These are phyloP conservation scores for Lutra lutra DNA, from an alignment of 2,797 vertebrate genomes.

Conservation along the genomic window DNA sequence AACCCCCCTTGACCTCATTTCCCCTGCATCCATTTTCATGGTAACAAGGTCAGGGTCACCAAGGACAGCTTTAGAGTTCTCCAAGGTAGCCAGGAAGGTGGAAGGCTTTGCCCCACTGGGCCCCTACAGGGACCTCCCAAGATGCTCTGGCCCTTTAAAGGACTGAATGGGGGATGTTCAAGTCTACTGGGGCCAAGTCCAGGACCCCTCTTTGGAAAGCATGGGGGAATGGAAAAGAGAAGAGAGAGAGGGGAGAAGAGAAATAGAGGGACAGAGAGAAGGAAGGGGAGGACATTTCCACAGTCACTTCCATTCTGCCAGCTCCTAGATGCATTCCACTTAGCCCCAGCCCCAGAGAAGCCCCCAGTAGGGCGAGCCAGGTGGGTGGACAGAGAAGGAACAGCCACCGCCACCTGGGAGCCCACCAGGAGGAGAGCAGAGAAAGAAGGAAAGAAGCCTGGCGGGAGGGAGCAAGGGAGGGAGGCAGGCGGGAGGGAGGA, in stretches of 20 bases:
- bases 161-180: not conserved
- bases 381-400: slow-evolving; percentile 63
- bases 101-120: not conserved
- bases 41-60: slow-evolving; percentile 57
- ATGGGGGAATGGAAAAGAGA: not conserved
- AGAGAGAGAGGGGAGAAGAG: slow-evolving; percentile 70
- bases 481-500: slow-evolving; percentile 73
- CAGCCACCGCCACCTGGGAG: slow-evolving; percentile 81
- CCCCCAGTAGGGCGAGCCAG: slow-evolving; percentile 46
- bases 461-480: slow-evolving; percentile 73
- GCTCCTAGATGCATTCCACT: not conserved
- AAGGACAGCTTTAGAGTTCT: not conserved
- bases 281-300: slow-evolving; percentile 54
- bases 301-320: not conserved
- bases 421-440: slow-evolving; percentile 74
- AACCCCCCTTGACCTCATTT: slow-evolving; percentile 10
- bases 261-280: slow-evolving; percentile 68
- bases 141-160: slow-evolving; percentile 43
- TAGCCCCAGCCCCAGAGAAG: not conserved
- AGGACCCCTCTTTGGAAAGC: slow-evolving; percentile 26
- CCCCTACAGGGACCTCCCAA: not conserved
- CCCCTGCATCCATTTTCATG: slow-evolving; percentile 7
- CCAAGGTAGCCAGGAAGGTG: slow-evolving; percentile 5
- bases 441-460: slow-evolving; percentile 78
- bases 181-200: not conserved